These are phyloP conservation scores for Polypedilum vanderplanki DNA, from an alignment of 1,140 invertebrate species.

Conservation along the genomic window DNA sequence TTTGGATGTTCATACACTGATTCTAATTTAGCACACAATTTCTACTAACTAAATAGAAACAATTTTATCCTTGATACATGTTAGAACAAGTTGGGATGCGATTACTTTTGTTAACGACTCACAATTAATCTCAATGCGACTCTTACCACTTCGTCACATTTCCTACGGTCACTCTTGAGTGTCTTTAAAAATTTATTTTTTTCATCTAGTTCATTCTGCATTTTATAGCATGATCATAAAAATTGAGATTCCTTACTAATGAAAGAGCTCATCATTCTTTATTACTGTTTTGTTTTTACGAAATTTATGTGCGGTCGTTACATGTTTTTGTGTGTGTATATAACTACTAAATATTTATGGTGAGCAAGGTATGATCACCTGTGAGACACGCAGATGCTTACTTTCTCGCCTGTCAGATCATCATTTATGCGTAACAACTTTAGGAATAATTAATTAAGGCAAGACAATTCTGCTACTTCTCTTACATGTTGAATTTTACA, in stretches of 20 bases:
- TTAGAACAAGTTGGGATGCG: neutral
- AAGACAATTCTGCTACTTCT: too few relatives aligned
- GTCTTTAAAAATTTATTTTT: neutral
- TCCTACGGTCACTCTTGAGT: neutral
- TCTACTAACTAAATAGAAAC: too few relatives aligned
- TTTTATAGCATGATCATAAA: conserved; percentile 1
- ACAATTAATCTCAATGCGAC: neutral
- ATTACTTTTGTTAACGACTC: neutral
- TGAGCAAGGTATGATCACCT: too few relatives aligned
- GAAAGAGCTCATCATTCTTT: conserved; percentile 5
- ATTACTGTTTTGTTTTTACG: conserved; percentile 2
- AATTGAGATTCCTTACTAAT: neutral
- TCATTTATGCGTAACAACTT: too few relatives aligned
- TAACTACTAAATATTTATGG: too few relatives aligned
- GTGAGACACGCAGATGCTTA: too few relatives aligned
- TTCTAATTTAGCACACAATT: too few relatives aligned
- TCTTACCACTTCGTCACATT: neutral
- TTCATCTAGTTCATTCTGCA: neutral
- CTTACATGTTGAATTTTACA: too few relatives aligned
- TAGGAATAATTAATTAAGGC: too few relatives aligned
- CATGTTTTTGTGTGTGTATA: too few relatives aligned
- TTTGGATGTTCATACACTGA: too few relatives aligned
- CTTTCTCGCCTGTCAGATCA: too few relatives aligned
- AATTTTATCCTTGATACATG: neutral
- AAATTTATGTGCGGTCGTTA: neutral